Evolutionary conservation across 1,140 invertebrate genomes (phyloP).

Genomic region (Camponotus pennsylvanicus): DNA sequence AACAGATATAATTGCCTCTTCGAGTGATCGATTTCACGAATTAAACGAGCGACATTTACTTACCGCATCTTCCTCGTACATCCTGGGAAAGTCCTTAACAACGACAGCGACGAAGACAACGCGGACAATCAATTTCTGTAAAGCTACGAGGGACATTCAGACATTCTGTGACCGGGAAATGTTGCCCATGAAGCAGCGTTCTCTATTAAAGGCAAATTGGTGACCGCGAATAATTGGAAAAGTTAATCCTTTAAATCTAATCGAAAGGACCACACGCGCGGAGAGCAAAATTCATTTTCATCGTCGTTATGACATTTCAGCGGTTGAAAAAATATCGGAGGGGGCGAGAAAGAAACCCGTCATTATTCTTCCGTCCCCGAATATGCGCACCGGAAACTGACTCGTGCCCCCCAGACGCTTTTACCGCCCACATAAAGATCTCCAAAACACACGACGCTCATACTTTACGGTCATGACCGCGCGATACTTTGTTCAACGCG

Average conservation of each 20-base stretch:
- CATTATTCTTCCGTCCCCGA: conserved; percentile 59
- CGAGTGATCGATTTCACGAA: conserved; percentile 13
- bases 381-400: conserved; percentile 36
- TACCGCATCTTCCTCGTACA: conserved; percentile 46
- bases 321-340: conserved; percentile 57
- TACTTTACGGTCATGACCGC: conserved; percentile 69
- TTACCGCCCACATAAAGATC: conserved; percentile 65
- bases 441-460: conserved; percentile 55
- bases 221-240: conserved; percentile 50
- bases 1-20: conserved; percentile 7
- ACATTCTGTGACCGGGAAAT: conserved; percentile 12
- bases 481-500: conserved; percentile 66
- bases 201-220: conserved; percentile 50
- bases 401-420: conserved; percentile 34
- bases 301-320: background rate
- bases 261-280: background rate
- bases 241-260: conserved; percentile 62
- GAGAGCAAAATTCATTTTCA: conserved; percentile 62
- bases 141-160: conserved; percentile 29
- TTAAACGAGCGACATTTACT: conserved; percentile 51
- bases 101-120: conserved; percentile 38
- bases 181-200: conserved; percentile 27
- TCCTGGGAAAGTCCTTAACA: conserved; percentile 29
- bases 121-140: conserved; percentile 56
- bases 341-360: conserved; percentile 11